Evolutionary conservation across 2,113 vertebrate species (phyloP), one percentile per base, ranked within the genome.

Genomic region (Ceyx margarethae): DNA sequence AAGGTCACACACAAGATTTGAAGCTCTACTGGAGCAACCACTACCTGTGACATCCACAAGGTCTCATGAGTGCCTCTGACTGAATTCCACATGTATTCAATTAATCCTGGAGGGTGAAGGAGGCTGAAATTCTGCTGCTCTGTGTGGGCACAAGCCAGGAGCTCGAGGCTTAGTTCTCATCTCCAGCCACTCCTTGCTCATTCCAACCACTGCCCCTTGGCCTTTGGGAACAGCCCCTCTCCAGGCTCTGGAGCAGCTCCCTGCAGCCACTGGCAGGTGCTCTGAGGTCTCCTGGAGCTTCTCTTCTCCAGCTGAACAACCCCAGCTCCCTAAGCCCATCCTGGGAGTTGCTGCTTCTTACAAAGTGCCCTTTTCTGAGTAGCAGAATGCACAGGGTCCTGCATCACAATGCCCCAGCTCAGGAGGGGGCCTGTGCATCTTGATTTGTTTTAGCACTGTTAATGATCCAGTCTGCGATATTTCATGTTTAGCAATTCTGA

Each of bases 401-500:
- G 57, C 73, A 61, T 51, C 58, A 37, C 62, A 91, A 6, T 74
- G 31, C 42, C 45, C 45, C 35, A 7, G 71, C 91, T 84, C 93
- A 80, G 90, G 73, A 93, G 88, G 95, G 58, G 53, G 61, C 29
- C 67, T 81, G 29, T 85, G 72, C 66, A 54, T 90, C 79, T 37
- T 87, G 37, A 56, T 81, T 64, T 80, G 51, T 46, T 80, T 67
- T 67, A 69, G 51, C 77, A 65, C 50, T 42, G 61, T 80, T 80
- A 93, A 93, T 93, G 73, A 96, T 92, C 50, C 29, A 60, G 57
- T 69, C 76, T 91, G 53, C 94, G 65, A 87, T 58, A 82, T 68
- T 75, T 90, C 25, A 2, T 88, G 79, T 95, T 95, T 96, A 95
- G 90, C 85, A 96, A 95, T 96, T 97, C 95, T 96, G 95, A 95